Evolutionary conservation across 1,140 invertebrate species (phyloP), one percentile per base, ranked within the genome.

Genomic region (Leptoteleia sp.): DNA sequence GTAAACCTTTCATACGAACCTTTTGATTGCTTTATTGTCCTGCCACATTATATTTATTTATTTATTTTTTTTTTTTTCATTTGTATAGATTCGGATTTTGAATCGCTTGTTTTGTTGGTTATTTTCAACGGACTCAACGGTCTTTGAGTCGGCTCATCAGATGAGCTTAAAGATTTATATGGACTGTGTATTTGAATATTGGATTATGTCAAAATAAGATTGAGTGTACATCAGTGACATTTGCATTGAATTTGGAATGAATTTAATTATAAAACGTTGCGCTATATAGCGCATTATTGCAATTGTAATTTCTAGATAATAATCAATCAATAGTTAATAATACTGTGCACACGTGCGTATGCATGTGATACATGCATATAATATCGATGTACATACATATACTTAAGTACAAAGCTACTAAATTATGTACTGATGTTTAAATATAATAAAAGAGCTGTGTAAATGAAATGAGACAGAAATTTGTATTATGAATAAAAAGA

Each of bases 281-380:
- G 11, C 15, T 16, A 42, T 47, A 11, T 47, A 16, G 37, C 13
- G 15, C 13, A 16, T 42, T 22, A 3, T 42, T 42, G 9, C 2
- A 11, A 5, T 42, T 4, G 17, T 6, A 42, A 42, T 27, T 48
- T 48, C 33, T 48, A 27, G 45, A 52, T 52, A 52, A 52, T 37
- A n/a, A n/a, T n/a, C n/a, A 52, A 52, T 52, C 48, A 22, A 52
- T 52, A 52, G 12, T 47, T 27, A 2, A 12, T 47, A 47, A 47
- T 42, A 42, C 6, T 31, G 29, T 31, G 29, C n/a, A n/a, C 5
- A 22, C 19, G 2, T 22, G 35, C 22, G 11, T 42, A 11, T 8
- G 13, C 40, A 6, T 11, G 40, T n/a, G 1, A 22, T 11, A 42
- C 22, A 11, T 0, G 1, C 7, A 22, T 7, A n/a, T 42, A 3